These are phyloP conservation scores for Bicyclus anynana DNA, from an alignment of 1,140 invertebrate species.

Conservation along the genomic window DNA sequence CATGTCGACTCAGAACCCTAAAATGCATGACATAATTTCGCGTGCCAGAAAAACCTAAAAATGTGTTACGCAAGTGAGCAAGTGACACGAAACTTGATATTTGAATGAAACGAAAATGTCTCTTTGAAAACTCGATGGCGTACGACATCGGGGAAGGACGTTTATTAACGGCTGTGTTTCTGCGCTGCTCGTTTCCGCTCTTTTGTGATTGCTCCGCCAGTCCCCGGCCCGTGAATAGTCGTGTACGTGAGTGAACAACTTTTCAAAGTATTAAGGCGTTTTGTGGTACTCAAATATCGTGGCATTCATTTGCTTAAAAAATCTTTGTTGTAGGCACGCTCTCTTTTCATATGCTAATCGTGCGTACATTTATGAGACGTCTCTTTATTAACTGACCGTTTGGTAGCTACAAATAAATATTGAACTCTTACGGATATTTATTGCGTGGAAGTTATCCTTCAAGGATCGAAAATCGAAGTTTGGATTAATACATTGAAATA, in stretches of 20 bases:
- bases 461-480: too few species aligned
- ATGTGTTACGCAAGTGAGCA: constrained; percentile 19
- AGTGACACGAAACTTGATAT: constrained; percentile 33
- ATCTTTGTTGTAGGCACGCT: not conserved
- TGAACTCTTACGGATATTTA: too few species aligned
- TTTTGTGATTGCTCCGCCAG: constrained; percentile 60
- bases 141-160: constrained; percentile 48
- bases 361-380: not conserved
- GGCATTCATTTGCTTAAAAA: constrained; percentile 20
- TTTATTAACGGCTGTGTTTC: constrained; percentile 66
- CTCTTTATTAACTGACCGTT: too few species aligned
- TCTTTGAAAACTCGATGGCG: constrained; percentile 36
- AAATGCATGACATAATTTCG: constrained; percentile 19
- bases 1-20: not conserved
- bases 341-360: not conserved
- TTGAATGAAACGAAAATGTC: constrained; percentile 46
- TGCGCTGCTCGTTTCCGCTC: constrained; percentile 59
- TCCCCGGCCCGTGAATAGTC: constrained; percentile 46
- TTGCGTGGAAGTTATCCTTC: too few species aligned
- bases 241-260: constrained; percentile 57
- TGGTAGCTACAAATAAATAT: too few species aligned
- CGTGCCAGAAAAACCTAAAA: constrained; percentile 15
- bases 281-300: constrained; percentile 37
- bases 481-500: too few species aligned
- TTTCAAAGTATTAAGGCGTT: constrained; percentile 51